phyloP scores from a whole-genome alignment of 2,797 vertebrate species.

The Bovichtus variegatus region DNA sequence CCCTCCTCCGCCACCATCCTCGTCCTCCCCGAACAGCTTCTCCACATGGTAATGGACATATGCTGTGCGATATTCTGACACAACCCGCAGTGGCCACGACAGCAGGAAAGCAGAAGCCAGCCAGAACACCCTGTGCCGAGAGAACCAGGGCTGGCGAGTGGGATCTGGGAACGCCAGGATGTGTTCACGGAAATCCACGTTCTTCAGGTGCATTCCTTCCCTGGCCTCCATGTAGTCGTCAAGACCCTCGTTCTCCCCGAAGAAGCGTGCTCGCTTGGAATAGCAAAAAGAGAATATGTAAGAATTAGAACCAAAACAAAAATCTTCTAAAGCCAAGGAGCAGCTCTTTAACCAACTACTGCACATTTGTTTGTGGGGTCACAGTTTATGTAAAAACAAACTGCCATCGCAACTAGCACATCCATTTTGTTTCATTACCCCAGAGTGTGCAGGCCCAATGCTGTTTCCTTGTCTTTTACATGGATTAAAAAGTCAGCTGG shows the following conservation, averaged over 20 bases:
- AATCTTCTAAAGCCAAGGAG: not conserved
- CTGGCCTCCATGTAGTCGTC: conserved; percentile 95
- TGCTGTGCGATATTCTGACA: conserved; percentile 90
- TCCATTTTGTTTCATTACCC: not conserved
- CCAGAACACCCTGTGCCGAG: conserved; percentile 90
- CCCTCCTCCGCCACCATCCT: conserved; percentile 72
- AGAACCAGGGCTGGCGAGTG: conserved; percentile 89
- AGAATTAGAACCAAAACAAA: not conserved
- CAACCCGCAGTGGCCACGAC: conserved; percentile 91
- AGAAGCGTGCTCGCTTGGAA: conserved; percentile 90
- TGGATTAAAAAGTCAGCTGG: not conserved
- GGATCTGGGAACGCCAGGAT: conserved; percentile 92
- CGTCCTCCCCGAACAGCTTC: conserved; percentile 92
- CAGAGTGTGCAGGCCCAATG: not conserved
- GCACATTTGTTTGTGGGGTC: not conserved
- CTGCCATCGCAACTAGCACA: not conserved
- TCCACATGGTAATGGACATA: conserved; percentile 95
- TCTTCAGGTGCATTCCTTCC: conserved; percentile 94
- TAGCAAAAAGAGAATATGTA: not conserved
- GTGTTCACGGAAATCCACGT: conserved; percentile 93
- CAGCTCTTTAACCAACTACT: not conserved
- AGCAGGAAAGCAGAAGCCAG: conserved; percentile 88
- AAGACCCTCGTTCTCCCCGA: conserved; percentile 92
- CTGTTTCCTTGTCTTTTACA: no score
- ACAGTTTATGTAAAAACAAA: not conserved